phyloP scores from a whole-genome alignment of 2,113 vertebrate species.

The Notarius lentiginosus region DNA sequence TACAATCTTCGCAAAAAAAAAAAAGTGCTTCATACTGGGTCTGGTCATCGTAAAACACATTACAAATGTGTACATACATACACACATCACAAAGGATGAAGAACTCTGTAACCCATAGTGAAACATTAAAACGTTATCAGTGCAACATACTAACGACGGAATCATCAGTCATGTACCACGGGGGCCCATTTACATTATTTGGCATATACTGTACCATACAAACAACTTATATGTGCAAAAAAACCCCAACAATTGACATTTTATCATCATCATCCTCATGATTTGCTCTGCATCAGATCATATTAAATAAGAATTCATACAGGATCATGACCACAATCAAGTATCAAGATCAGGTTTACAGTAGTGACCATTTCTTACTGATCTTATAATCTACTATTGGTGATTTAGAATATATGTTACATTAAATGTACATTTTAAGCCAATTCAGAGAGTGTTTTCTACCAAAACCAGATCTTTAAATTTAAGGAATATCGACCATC shows the following conservation, averaged over 20 bases:
- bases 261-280: background rate
- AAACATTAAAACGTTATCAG: constrained; percentile 12
- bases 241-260: too few species aligned
- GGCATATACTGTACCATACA: constrained; percentile 2
- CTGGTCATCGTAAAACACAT: constrained; percentile 40
- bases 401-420: background rate
- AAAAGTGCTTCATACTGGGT: constrained; percentile 72
- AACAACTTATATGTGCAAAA: constrained; percentile 2
- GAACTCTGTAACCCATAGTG: constrained; percentile 14
- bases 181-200: constrained; percentile 11
- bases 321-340: background rate
- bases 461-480: background rate
- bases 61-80: constrained; percentile 28
- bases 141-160: constrained; percentile 25
- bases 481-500: background rate
- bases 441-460: background rate
- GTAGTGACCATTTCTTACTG: constrained; percentile 7
- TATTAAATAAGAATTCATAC: constrained; percentile 25
- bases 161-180: constrained; percentile 12
- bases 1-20: constrained; percentile 69
- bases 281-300: background rate
- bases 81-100: constrained; percentile 35
- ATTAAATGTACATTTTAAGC: background rate
- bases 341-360: background rate
- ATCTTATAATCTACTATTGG: background rate